Base-by-base conservation (phyloP, 2,797 vertebrate genomes). In the Babyrousa celebensis region DNA sequence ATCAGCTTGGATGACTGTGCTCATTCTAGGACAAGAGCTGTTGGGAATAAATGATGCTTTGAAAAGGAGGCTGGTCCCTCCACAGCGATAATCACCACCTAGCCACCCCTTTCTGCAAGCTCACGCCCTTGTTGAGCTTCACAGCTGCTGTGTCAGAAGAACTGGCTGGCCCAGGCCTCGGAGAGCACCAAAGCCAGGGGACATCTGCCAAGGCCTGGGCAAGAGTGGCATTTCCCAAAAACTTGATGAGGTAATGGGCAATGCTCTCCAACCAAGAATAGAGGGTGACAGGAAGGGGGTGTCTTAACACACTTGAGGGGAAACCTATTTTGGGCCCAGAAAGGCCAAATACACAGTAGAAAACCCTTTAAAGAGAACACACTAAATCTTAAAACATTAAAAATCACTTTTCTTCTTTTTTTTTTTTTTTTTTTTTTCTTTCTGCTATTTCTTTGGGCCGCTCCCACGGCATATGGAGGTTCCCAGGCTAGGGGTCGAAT, bases 101-200 rank as follows among this genome's bases (percentile, higher is more conserved):
- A 97, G 97, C 96, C 90, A 78, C 89, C 68, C 32, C 63, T 95
- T 98, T 98, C 90, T 94, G 95, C 95, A 97, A 84, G 92, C 71
- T 95, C 95, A 94, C 88, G 96, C 97, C 82, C 56, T 97, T 91
- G 97, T 96, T 94, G 89, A 98, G 97, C 94, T 92, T 91, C 97
- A 97, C 78, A 97, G 97, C 93, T 82, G 95, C 96, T 95, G 87
- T 70, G 94, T 97, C 91, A 95, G 90, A 96, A 97, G 83, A 97
- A 75, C 65, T 97, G 90, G 72, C 95, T 92, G 93, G 82, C 36
- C 68, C 77, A 75, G 40, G 85, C 92, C 86, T 95, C 91, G 60
- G 67, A 96, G n/a, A 98, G 84, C 71, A 97, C 75, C 94, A 60
- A 6, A 29, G 77, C 67, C 29, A 97, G 60, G 80, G 21, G 95